These are phyloP conservation scores for Ctenosaura bakeri DNA, from an alignment of 2,797 vertebrate species.

Conservation along the genomic window DNA sequence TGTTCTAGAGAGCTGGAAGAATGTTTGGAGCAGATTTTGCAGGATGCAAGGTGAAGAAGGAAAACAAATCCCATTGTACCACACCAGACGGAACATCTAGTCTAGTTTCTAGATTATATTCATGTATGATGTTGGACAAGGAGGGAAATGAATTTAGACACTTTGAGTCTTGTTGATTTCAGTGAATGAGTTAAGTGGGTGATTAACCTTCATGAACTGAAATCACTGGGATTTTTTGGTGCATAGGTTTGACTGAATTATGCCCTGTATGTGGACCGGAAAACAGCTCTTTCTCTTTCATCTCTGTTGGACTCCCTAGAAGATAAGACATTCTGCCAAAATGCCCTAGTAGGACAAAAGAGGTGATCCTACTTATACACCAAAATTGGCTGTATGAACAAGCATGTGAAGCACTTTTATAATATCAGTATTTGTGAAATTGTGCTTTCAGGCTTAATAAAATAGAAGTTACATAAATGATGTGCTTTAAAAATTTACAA, in stretches of 20 bases:
- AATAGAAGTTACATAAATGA: conserved; percentile 39
- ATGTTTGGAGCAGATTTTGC: not conserved
- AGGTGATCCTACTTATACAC: conserved; percentile 48
- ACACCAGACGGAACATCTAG: not conserved
- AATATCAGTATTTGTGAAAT: conserved; percentile 50
- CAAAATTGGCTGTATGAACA: not conserved
- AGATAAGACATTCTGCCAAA: conserved; percentile 34
- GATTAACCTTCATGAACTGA: not conserved
- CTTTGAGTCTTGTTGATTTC: not conserved
- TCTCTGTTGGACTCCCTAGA: conserved; percentile 14
- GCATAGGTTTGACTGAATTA: not conserved
- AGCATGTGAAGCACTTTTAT: not conserved
- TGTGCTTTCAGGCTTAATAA: conserved; percentile 52
- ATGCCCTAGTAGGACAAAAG: conserved; percentile 39
- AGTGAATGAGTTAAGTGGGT: not conserved
- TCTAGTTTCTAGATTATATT: not conserved
- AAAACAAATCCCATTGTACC: too few relatives aligned
- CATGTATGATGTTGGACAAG: not conserved
- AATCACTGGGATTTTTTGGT: conserved; percentile 4
- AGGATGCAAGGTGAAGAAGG: not conserved
- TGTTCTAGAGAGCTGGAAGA: not conserved
- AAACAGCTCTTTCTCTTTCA: conserved; percentile 53
- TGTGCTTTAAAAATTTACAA: conserved; percentile 15
- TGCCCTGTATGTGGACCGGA: not conserved
- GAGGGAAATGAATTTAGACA: not conserved